Evolutionary conservation across 1,140 invertebrate species (phyloP), one percentile per base, ranked within the genome.

Genomic region (Caenorhabditis brenneri): DNA sequence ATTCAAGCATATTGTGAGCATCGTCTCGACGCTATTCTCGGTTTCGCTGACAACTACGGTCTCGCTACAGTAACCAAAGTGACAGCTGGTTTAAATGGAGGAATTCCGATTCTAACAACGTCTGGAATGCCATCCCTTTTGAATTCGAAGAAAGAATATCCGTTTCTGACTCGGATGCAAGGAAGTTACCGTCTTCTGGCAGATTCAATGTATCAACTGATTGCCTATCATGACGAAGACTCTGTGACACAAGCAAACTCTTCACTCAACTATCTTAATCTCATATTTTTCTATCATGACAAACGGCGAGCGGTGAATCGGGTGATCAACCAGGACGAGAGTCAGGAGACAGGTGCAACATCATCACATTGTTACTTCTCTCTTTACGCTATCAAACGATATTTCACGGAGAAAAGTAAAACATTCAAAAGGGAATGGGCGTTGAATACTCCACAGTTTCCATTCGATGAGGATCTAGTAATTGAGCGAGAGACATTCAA

Each of bases 41-140:
- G 96, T 0, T 95, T 96, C 1, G 94, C 95, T 1, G 97, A 96
- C 91, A 95, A 96, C 88, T 97, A 97, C 91, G 95, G 95, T 4
- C 93, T 97, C 55, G 95, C 96, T 0, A 95, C 96, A 0, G 95
- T 97, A 1, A 94, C 95, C 0, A 93, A 96, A 16, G 96, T 96
- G 88, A 94, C 95, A 1, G 94, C 95, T 1, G 93, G 93, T 12
- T 97, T 96, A 27, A 83, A 85, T 95, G 92, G 90, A 24, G 90
- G 94, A 0, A 94, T 96, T 22, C 96, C 96, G 0, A 93, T 97
- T 1, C 89, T 97, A 1, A 96, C 95, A 2, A 94, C 95, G 0
- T 95, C 95, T 0, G 96, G 94, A 0, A 94, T 95, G 87, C 95
- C 94, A 0, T 93, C 94, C 79, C 93, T 94, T 51, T 96, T 96